phyloP scores from a whole-genome alignment of 2,888 invertebrate genomes.

The Xanthia togata region DNA sequence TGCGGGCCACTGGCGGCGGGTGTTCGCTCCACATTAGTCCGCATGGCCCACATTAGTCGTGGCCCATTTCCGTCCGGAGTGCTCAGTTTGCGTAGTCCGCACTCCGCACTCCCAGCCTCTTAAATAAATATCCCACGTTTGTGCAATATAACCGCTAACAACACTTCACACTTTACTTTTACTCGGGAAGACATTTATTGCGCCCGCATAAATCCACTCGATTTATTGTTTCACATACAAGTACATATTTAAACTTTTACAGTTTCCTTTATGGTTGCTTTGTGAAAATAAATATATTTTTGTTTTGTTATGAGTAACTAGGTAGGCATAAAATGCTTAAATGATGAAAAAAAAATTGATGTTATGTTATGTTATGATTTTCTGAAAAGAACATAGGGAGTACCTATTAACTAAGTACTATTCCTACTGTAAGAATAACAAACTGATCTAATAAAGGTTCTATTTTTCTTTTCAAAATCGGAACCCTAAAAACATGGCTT shows the following conservation, averaged over 20 bases:
- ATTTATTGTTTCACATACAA: conserved; percentile 78
- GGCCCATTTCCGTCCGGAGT: conserved; percentile 86
- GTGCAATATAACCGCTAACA: conserved; percentile 86
- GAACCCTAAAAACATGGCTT: background rate
- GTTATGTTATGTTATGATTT: background rate
- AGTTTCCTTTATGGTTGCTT: conserved; percentile 58
- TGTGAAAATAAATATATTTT: conserved; percentile 60
- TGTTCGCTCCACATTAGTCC: conserved; percentile 58
- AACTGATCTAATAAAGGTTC: background rate
- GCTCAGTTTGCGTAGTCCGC: conserved; percentile 81
- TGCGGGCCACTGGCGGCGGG: conserved; percentile 60
- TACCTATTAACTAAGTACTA: background rate
- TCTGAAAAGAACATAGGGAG: background rate
- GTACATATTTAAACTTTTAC: conserved; percentile 68
- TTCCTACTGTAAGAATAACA: background rate
- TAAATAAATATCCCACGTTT: conserved; percentile 90
- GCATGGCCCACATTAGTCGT: conserved; percentile 81
- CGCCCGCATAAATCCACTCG: conserved; percentile 80
- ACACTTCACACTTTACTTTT: conserved; percentile 87
- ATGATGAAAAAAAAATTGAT: background rate
- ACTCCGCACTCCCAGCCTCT: conserved; percentile 76
- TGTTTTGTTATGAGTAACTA: conserved; percentile 46
- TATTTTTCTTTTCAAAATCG: background rate
- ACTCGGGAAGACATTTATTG: conserved; percentile 80
- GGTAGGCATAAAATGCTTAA: conserved; percentile 1